Conservation (phyloP, 2,888 invertebrate genomes). For the Coecobrya sp. region DNA sequence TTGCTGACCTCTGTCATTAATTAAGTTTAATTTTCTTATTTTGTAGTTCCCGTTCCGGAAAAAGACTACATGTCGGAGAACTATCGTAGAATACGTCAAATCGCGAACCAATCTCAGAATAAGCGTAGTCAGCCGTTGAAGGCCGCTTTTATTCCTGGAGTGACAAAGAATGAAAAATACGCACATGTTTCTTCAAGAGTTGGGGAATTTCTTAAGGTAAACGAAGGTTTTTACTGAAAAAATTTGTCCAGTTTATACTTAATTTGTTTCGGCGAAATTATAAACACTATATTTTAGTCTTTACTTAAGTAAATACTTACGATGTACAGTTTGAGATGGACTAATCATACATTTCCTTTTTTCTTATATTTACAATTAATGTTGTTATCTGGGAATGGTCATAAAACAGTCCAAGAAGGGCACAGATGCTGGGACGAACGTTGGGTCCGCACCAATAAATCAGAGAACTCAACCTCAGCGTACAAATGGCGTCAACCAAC, state of each 20-base stretch:
- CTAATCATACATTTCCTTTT: no score
- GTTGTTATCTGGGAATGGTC: background rate
- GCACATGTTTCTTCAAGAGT: slow-evolving; percentile 84
- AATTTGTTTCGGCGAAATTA: no score
- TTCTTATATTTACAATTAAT: slow-evolving; percentile 6
- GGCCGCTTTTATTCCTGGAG: slow-evolving; percentile 85
- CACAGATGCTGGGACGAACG: background rate
- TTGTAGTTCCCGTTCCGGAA: slow-evolving; percentile 82
- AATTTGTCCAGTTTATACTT: no score
- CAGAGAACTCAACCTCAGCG: slow-evolving; percentile 29
- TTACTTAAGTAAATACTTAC: no score
- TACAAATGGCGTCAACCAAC: background rate
- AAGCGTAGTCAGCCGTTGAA: slow-evolving; percentile 83
- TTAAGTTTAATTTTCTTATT: background rate
- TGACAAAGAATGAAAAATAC: slow-evolving; percentile 85
- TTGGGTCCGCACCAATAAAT: background rate
- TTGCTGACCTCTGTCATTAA: no score
- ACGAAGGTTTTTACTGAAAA: no score
- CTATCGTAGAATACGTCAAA: slow-evolving; percentile 82
- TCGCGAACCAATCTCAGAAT: slow-evolving; percentile 81
- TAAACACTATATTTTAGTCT: no score
- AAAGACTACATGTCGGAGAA: slow-evolving; percentile 86
- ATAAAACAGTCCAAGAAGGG: slow-evolving; percentile 6
- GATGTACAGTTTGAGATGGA: no score
- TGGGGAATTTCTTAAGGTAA: slow-evolving; percentile 81